These are phyloP conservation scores for Gymnoscopelus braueri DNA, from an alignment of 2,797 vertebrate species.

Conservation along the genomic window DNA sequence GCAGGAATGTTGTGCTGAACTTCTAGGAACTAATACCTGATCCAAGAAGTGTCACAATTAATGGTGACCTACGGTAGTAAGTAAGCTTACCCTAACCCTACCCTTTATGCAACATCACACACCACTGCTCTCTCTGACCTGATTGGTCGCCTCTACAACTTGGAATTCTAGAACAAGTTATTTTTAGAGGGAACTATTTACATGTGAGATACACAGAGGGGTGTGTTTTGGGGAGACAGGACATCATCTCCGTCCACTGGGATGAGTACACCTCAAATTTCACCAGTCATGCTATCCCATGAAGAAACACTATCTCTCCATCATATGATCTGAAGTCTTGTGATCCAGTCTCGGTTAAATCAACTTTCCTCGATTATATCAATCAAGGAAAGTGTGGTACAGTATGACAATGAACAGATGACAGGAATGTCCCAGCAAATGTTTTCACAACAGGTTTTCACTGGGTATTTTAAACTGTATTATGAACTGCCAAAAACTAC, in stretches of 20 bases:
- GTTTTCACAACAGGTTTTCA: too few relatives aligned
- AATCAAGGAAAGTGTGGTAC: neutral
- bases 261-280: neutral
- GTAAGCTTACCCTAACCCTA: conserved; percentile 3
- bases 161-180: conserved; percentile 32
- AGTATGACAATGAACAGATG: neutral
- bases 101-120: neutral
- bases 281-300: neutral
- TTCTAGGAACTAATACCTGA: conserved; percentile 17
- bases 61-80: conserved; percentile 41
- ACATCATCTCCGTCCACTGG: conserved; percentile 11
- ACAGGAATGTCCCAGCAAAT: too few relatives aligned
- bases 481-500: too few relatives aligned
- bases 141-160: conserved; percentile 31
- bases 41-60: conserved; percentile 25
- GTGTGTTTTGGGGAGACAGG: conserved; percentile 21
- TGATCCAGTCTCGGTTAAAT: neutral
- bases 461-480: too few relatives aligned
- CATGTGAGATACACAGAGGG: conserved; percentile 26
- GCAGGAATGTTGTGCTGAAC: conserved; percentile 17
- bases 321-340: neutral
- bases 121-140: conserved; percentile 42
- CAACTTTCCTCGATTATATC: too few relatives aligned
- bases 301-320: neutral
- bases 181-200: conserved; percentile 54